These are phyloP conservation scores for Drosophila murphyi DNA, from an alignment of 1,140 invertebrate species.

Conservation along the genomic window DNA sequence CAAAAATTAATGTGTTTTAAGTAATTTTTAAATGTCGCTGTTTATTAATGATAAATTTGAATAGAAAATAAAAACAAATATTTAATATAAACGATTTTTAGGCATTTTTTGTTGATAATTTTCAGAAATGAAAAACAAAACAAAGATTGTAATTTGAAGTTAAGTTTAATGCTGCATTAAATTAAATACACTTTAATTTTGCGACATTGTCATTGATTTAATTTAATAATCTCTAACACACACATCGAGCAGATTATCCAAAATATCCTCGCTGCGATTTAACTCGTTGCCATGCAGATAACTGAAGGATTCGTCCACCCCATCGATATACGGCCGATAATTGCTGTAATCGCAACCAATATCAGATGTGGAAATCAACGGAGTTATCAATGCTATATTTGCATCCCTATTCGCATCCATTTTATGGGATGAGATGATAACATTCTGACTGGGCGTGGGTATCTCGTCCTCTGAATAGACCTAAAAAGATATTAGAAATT, in stretches of 20 bases:
- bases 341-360: slow-evolving; percentile 50
- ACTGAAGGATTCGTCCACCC: slow-evolving; percentile 65
- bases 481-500: slow-evolving; percentile 19
- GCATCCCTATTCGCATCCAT: slow-evolving; percentile 25
- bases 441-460: slow-evolving; percentile 31
- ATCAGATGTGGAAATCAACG: slow-evolving; percentile 16
- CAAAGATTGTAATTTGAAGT: background rate
- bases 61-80: background rate
- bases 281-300: slow-evolving; percentile 53
- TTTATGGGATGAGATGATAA: slow-evolving; percentile 44
- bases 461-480: slow-evolving; percentile 51
- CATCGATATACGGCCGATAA: slow-evolving; percentile 62
- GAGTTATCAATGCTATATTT: slow-evolving; percentile 12
- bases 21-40: background rate
- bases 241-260: slow-evolving; percentile 73
- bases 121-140: too few relatives aligned
- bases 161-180: slow-evolving; percentile 3
- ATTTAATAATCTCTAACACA: slow-evolving; percentile 65
- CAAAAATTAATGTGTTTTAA: background rate
- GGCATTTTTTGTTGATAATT: too few relatives aligned
- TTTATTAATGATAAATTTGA: background rate
- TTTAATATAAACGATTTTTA: background rate
- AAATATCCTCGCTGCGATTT: slow-evolving; percentile 62
- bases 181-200: slow-evolving; percentile 14
- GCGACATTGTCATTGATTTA: slow-evolving; percentile 1